Base-by-base conservation (phyloP, 2,113 vertebrate genomes). In the Hypomesus transpacificus region DNA sequence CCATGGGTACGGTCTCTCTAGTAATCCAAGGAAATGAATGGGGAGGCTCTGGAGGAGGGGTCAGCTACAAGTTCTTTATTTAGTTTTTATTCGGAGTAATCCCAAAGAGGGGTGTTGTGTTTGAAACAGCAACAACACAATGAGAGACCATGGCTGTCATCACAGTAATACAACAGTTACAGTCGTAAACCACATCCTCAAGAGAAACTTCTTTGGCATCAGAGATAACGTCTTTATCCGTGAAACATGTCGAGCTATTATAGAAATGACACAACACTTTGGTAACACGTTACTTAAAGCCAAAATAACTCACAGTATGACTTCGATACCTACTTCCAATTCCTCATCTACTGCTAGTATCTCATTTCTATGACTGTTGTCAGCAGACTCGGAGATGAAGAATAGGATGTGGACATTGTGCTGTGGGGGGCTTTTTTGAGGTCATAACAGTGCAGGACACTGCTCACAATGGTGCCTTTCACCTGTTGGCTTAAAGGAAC, bases 181-280 rank as follows among this genome's bases (percentile, higher is more conserved):
- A 65, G 63, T 51, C 39, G 18, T 67, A 21, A 22, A 71, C 22
- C 58, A 61, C 46, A 60, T 24, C 5, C 50, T 50, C 16, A 70
- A 65, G 39, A 46, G 39, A 61, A 78, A 57, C 53, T 68, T 79
- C 74, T 80, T 80, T 80, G 69, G 75, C 57, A 72, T 65, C 39
- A 68, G 24, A 69, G 52, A 46, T 66, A 67, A 67, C 69, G 14
- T 58, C 50, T 70, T n/a, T 74, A 34, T 39, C 17, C n/a, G n/a
- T 65, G 31, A 65, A 68, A 63, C 66, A 34, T 34, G 24, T 7
- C 46, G 24, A 46, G 60, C 39, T 31, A 78, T 70, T 67, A 67
- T 60, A 46, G 66, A 39, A 62, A 46, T 13, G 39, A 11, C 39
- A 59, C 75, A 18, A 14, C 34, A 64, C 62, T 39, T 46, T 16